Conservation (phyloP, 2,888 invertebrate genomes). For the Halocaridina rubra region DNA sequence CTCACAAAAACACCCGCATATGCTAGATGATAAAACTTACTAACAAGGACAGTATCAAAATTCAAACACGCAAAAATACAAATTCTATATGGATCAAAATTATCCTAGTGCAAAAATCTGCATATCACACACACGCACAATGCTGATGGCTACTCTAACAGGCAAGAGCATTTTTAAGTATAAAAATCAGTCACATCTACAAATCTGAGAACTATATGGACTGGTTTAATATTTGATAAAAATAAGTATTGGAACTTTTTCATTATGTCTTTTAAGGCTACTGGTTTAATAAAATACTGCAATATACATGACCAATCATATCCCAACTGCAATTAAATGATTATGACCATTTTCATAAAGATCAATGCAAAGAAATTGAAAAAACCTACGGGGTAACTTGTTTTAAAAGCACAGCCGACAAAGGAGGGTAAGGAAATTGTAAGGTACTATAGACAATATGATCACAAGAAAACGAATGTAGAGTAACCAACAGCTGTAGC, state of each 20-base stretch:
- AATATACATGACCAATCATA: background rate
- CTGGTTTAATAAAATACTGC: background rate
- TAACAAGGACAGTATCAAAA: slow-evolving; percentile 61
- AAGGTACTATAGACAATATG: background rate
- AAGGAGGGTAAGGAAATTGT: background rate
- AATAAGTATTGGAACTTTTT: background rate
- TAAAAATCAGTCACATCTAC: background rate
- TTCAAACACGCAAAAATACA: slow-evolving; percentile 61
- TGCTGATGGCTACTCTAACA: slow-evolving; percentile 56
- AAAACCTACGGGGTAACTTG: background rate
- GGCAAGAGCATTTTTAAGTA: slow-evolving; percentile 30
- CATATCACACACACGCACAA: slow-evolving; percentile 58
- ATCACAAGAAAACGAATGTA: slow-evolving; percentile 11
- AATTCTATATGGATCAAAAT: slow-evolving; percentile 61
- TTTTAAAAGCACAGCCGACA: background rate
- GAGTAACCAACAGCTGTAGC: slow-evolving; percentile 52
- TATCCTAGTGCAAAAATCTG: slow-evolving; percentile 60
- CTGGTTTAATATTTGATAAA: background rate
- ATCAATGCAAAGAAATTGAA: background rate
- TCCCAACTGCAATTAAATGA: background rate
- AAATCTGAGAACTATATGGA: background rate
- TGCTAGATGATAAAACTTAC: slow-evolving; percentile 58
- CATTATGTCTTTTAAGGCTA: background rate
- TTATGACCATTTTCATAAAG: background rate
- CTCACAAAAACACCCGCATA: slow-evolving; percentile 59